phyloP scores from a whole-genome alignment of 2,888 invertebrate species.

The Chrysopilus asiliformis region DNA sequence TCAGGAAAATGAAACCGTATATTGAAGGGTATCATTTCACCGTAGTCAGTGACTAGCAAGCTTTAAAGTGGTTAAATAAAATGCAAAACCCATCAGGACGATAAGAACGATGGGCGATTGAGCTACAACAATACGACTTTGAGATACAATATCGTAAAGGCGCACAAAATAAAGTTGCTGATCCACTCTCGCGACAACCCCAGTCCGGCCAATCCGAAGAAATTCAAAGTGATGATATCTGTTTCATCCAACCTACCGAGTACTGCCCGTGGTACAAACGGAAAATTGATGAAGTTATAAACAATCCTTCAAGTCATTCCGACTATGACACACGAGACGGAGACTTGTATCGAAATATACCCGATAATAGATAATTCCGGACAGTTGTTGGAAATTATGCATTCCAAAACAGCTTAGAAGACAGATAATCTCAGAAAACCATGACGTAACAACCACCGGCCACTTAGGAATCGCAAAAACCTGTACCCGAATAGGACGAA shows the following conservation, averaged over 20 bases:
- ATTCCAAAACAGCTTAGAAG: too few relatives aligned
- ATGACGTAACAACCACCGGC: constrained; percentile 2
- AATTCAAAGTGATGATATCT: too few relatives aligned
- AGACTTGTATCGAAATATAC: too few relatives aligned
- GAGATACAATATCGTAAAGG: too few relatives aligned
- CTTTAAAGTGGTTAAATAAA: constrained; percentile 7
- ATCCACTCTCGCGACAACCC: constrained; percentile 16
- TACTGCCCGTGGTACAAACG: neutral
- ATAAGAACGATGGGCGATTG: constrained; percentile 17
- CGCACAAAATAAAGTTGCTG: constrained; percentile 15
- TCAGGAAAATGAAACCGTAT: constrained; percentile 8
- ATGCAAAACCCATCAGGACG: constrained; percentile 16
- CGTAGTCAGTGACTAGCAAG: constrained; percentile 7
- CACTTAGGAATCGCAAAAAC: constrained; percentile 1
- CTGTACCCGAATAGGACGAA: neutral
- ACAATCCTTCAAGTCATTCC: neutral
- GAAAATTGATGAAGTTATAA: neutral
- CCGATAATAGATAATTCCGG: too few relatives aligned
- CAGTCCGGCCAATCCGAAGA: too few relatives aligned
- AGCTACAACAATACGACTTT: too few relatives aligned
- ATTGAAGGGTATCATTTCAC: constrained; percentile 6
- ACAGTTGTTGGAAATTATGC: too few relatives aligned
- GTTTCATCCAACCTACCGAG: too few relatives aligned
- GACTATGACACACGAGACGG: too few relatives aligned
- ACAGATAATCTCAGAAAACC: too few relatives aligned